Percentiles rank a stretch among this genome's conserved stretches.
Evolutionary conservation across 2,888 invertebrate genomes (phyloP).

Genomic region (Carcina quercana): DNA sequence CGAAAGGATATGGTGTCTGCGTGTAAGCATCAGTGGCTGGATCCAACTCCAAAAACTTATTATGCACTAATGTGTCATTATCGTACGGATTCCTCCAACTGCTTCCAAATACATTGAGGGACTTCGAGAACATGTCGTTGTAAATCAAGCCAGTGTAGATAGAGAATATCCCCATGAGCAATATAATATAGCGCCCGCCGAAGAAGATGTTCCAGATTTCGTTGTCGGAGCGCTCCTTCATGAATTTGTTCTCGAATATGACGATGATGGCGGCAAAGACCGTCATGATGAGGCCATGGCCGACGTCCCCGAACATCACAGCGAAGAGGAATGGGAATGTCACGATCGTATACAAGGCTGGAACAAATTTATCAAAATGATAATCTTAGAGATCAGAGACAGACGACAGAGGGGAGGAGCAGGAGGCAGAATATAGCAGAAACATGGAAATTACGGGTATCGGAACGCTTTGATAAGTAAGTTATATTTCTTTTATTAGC

Average conservation of each 20-base stretch:
- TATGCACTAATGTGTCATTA: constrained; percentile 33
- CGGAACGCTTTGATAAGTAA: too few species aligned
- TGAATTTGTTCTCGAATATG: constrained; percentile 75
- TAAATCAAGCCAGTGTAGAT: constrained; percentile 84
- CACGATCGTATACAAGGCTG: constrained; percentile 82
- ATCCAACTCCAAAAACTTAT: constrained; percentile 52
- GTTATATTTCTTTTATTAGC: too few species aligned
- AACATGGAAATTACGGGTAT: too few species aligned
- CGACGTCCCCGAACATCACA: constrained; percentile 86
- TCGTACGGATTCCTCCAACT: constrained; percentile 72
- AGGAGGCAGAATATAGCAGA: too few species aligned
- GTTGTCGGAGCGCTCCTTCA: constrained; percentile 63
- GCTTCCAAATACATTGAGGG: constrained; percentile 80
- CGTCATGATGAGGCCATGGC: constrained; percentile 81
- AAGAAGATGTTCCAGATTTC: constrained; percentile 84
- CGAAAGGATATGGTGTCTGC: constrained; percentile 77
- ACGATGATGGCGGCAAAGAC: constrained; percentile 78
- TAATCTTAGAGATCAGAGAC: too few species aligned
- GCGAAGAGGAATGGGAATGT: constrained; percentile 87
- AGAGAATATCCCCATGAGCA: constrained; percentile 83
- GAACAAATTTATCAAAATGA: too few species aligned
- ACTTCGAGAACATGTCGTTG: constrained; percentile 83
- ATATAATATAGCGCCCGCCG: constrained; percentile 82
- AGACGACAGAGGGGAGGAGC: too few species aligned
- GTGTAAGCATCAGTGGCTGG: constrained; percentile 58